Evolutionary conservation across 2,113 vertebrate species (phyloP), one percentile per base, ranked within the genome.

Genomic region (Antigone vipio): DNA sequence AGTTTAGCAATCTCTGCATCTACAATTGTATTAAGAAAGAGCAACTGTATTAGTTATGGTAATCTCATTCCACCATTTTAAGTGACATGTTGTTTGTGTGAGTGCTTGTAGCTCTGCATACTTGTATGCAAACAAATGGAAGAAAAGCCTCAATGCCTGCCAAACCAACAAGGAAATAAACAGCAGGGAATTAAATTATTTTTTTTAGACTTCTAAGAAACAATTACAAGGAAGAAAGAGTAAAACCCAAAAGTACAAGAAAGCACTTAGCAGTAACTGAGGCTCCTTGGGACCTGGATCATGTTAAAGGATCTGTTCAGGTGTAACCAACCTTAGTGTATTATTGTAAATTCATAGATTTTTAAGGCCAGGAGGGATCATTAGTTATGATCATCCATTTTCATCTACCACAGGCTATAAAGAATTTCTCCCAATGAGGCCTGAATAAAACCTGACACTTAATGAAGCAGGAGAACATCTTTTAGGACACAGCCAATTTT

Each of bases 1-100:
- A 21, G 6, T 69, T 90, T 56, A 85, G 24, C 22, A 84, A 64
- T 64, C 14, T 89, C 91, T 76, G 27, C 30, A 81, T 90, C 60
- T 87, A 85, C 21, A 59, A 55, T 76, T 71, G 11, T 77, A 72
- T 89, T 80, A 92, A 81, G 82, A 92, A 95, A 88, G 32, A 81
- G 15, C 26, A 86, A 62, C n/a, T 75, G 3, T 69, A 55, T 91
- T 89, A 88, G 45, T 89, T 93, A 60, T 11, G n/a, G 45, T 56
- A 94, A 91, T 94, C 56, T 81, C 34, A 13, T 89, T 94, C 89
- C 82, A 75, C 26, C 30, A 59, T 89, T 95, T 96, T 52, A 85
- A 92, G 42, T 76, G 73, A 63, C 56, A 42, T 45, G 32, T n/a
- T 58, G 27, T 90, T 95, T 92, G n/a, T 93, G 64, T 72, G 59